phyloP scores from a whole-genome alignment of 35 echinoderm and acorn worm species.

The Heliocidaris tuberculata region DNA sequence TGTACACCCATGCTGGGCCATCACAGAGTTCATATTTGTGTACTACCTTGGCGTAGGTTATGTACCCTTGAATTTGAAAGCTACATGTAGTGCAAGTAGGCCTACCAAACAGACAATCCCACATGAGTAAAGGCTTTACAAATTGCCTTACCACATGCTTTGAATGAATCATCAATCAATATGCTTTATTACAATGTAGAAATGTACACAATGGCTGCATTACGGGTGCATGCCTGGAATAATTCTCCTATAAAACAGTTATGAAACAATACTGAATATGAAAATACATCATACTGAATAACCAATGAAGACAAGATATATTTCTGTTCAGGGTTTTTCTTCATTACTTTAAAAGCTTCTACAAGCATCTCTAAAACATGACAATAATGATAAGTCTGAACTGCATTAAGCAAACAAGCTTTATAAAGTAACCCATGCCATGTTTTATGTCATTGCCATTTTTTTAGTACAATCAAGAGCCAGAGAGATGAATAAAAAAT shows the following conservation, averaged over 20 bases:
- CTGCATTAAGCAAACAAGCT: neutral
- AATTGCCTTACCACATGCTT: neutral
- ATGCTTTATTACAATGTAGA: neutral
- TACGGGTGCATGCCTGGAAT: neutral
- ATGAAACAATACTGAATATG: neutral
- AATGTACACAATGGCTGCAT: neutral
- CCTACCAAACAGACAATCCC: no score
- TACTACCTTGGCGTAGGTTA: neutral
- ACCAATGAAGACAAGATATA: neutral
- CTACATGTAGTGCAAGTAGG: neutral
- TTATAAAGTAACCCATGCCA: neutral
- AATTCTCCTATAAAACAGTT: neutral
- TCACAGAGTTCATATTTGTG: no score
- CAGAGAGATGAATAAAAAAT: neutral
- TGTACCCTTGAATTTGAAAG: neutral
- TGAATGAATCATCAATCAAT: slow-evolving; percentile 18
- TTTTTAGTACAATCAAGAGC: neutral
- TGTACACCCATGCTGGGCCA: no score
- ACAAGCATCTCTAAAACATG: neutral
- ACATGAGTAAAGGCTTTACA: neutral
- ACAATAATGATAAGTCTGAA: neutral
- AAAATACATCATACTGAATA: neutral
- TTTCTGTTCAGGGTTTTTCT: neutral
- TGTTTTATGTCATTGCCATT: no score
- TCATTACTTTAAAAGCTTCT: neutral